phyloP scores from a whole-genome alignment of 2,888 invertebrate genomes.

The Mongoloraphidia duomilia region DNA sequence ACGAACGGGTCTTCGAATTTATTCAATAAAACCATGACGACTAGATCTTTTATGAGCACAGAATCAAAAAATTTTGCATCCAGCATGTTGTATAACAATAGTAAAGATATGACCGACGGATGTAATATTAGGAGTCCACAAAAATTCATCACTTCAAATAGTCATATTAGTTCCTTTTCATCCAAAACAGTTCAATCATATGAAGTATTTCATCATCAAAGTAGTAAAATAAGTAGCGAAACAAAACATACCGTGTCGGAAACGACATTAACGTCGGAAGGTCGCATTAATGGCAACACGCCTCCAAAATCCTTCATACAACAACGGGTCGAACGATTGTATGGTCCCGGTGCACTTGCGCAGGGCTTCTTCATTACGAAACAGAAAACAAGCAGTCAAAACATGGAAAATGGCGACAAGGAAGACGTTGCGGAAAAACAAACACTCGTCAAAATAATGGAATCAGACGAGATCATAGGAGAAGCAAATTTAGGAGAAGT shows the following conservation, averaged over 20 bases:
- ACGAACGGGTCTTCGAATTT: not conserved
- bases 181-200: constrained; percentile 13
- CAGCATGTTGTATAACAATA: constrained; percentile 18
- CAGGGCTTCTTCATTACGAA: constrained; percentile 68
- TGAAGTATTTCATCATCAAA: not conserved
- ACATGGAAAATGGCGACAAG: constrained; percentile 24
- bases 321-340: constrained; percentile 74
- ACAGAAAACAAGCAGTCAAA: constrained; percentile 31
- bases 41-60: constrained; percentile 18
- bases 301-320: constrained; percentile 68
- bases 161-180: constrained; percentile 3
- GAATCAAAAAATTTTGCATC: constrained; percentile 18
- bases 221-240: constrained; percentile 3
- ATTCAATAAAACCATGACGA: constrained; percentile 7
- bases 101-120: not conserved
- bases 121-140: not conserved
- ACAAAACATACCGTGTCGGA: constrained; percentile 4
- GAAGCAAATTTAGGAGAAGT: constrained; percentile 11
- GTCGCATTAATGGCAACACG: constrained; percentile 21
- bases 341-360: constrained; percentile 75
- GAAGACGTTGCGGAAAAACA: not conserved
- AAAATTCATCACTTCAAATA: not conserved
- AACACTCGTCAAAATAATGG: not conserved
- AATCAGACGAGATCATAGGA: constrained; percentile 9
- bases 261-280: constrained; percentile 11